Evolutionary conservation across 2,797 vertebrate species (phyloP), one percentile per base, ranked within the genome.

Genomic region (Falco berigora): DNA sequence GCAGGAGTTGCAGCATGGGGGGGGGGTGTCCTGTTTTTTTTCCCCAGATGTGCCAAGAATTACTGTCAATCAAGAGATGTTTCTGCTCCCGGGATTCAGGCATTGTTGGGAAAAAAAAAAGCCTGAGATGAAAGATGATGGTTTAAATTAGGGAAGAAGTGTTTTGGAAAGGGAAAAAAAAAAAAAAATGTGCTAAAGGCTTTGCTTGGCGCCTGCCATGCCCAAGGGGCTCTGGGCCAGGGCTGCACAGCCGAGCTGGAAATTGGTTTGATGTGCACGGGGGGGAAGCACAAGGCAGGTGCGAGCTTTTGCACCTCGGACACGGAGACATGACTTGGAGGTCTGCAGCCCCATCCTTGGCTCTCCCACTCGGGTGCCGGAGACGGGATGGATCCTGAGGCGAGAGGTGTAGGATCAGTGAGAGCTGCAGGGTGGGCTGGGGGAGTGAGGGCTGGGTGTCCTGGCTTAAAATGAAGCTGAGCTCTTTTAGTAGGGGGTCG

Each of bases 251-350:
- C 71, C 4, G 6, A 58, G 32, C 55, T 53, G 62, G 62, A 9
- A 53, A 20, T 21, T 2, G 12, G 13, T 25, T 17, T 4, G 83
- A 21, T 20, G 53, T 27, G n/a, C 62, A 12, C 12, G 36, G 36
- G 36, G 2, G 49, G 10, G 20, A n/a, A 40, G n/a, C 46, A 22
- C 17, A 13, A 2, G 59, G 59, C 9, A 28, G 42, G 83, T 30
- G 67, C 0, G 24, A 55, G 59, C 4, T 93, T 61, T 32, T 9
- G 36, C 42, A 14, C 53, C 64, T 50, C 10, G 4, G 36, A 8
- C 42, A 13, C 0, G 0, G 52, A 32, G 58, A 30, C 0, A 4
- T 5, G 53, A 32, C 15, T 9, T 10, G 36, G 52, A n/a, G 59
- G 13, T n/a, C 44, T 71, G 53, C n/a, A 77, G 20, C 49, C 30